phyloP scores from a whole-genome alignment of 1,140 invertebrate genomes.

The Heterodera schachtii region DNA sequence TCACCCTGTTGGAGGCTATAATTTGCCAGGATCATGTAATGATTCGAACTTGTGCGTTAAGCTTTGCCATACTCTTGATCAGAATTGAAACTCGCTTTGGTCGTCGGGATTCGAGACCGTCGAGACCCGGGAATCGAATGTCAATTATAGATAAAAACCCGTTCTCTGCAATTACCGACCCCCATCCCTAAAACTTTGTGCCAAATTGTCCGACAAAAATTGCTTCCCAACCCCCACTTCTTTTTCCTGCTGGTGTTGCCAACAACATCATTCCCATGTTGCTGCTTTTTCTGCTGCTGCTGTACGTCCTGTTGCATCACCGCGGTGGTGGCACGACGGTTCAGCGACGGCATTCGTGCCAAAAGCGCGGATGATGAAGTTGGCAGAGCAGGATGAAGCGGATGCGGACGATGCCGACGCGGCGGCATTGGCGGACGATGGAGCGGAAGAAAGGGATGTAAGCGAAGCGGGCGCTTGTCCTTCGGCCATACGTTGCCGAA shows the following conservation, averaged over 20 bases:
- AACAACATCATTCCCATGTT: not conserved
- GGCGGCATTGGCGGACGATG: not conserved
- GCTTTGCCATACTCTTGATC: no score
- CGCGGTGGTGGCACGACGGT: constrained; percentile 13
- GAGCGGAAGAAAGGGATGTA: not conserved
- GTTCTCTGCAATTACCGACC: no score
- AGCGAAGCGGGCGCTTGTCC: constrained; percentile 3
- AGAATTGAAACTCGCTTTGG: no score
- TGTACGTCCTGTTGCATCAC: constrained; percentile 16
- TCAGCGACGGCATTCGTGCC: constrained; percentile 24
- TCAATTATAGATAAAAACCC: no score
- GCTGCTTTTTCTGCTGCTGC: not conserved
- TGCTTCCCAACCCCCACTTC: not conserved
- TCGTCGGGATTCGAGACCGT: no score
- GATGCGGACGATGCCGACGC: not conserved
- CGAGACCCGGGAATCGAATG: no score
- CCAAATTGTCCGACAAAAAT: no score
- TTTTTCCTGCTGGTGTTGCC: not conserved
- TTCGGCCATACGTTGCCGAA: constrained; percentile 27
- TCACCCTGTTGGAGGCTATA: no score
- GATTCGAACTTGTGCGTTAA: no score
- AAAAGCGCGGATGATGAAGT: not conserved
- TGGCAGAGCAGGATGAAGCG: not conserved
- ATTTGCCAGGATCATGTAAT: no score
- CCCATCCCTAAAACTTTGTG: no score